Evolutionary conservation across 2,888 invertebrate species (phyloP).

Genomic region (Leptopilina myrica): DNA sequence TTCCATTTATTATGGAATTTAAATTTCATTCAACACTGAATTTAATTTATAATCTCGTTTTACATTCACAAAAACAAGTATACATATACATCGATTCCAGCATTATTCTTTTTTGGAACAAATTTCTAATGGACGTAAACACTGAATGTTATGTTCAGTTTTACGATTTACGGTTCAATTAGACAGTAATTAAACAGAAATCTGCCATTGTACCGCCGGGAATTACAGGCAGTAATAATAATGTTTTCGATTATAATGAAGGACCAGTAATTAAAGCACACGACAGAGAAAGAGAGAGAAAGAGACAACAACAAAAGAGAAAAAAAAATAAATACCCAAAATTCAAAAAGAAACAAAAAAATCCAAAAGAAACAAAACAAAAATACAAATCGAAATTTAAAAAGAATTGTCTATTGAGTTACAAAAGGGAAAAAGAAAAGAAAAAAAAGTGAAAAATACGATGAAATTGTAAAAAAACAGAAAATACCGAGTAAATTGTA

Average conservation of each 20-base stretch:
- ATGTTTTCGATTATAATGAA: constrained; percentile 19
- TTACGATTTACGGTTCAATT: constrained; percentile 1
- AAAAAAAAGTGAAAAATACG: background rate
- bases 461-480: background rate
- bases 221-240: constrained; percentile 9
- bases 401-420: background rate
- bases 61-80: too few relatives aligned
- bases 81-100: too few relatives aligned
- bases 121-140: background rate
- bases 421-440: background rate
- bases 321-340: too few relatives aligned
- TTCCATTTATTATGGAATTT: too few relatives aligned
- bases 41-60: too few relatives aligned
- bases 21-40: too few relatives aligned
- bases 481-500: background rate
- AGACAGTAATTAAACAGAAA: background rate
- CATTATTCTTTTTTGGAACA: background rate
- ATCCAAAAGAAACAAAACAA: too few relatives aligned
- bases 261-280: constrained; percentile 1
- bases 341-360: too few relatives aligned
- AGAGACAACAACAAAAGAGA: too few relatives aligned
- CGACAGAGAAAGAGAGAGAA: background rate
- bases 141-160: background rate
- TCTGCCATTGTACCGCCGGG: background rate
- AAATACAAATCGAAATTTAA: background rate